phyloP scores from a whole-genome alignment of 2,888 invertebrate species.

The Argynnis bischoffii region DNA sequence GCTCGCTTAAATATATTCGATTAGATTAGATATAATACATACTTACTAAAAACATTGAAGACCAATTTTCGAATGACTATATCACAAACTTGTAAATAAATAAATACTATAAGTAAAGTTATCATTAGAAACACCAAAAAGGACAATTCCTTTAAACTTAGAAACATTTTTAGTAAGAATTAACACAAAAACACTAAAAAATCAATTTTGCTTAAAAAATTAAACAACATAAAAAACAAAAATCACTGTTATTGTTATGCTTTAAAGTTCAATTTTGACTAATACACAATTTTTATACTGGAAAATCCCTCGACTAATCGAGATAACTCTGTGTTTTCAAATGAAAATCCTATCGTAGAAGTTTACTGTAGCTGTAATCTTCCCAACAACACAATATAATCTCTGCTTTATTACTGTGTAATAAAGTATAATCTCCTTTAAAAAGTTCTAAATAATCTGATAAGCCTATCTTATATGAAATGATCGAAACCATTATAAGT shows the following conservation, averaged over 20 bases:
- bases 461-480: slow-evolving; percentile 37
- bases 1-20: too few relatives aligned
- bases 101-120: slow-evolving; percentile 54
- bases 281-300: not conserved
- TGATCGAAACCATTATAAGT: slow-evolving; percentile 32
- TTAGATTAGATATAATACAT: slow-evolving; percentile 16
- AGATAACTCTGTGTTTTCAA: slow-evolving; percentile 34
- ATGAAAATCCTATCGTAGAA: slow-evolving; percentile 31
- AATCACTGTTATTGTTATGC: not conserved
- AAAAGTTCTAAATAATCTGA: slow-evolving; percentile 39
- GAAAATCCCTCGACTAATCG: slow-evolving; percentile 26
- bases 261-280: slow-evolving; percentile 20
- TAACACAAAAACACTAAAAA: not conserved
- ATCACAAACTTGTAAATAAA: slow-evolving; percentile 69
- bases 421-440: slow-evolving; percentile 32
- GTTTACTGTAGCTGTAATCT: slow-evolving; percentile 34
- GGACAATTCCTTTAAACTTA: slow-evolving; percentile 56
- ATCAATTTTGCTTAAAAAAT: slow-evolving; percentile 2
- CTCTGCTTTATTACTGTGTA: slow-evolving; percentile 11
- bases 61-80: slow-evolving; percentile 58
- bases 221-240: slow-evolving; percentile 5
- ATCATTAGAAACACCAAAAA: slow-evolving; percentile 56
- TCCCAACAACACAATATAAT: slow-evolving; percentile 3
- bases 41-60: slow-evolving; percentile 68
- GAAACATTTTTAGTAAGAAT: slow-evolving; percentile 52